Conservation (phyloP, 1,140 invertebrate species). For the Holotrichia oblita region DNA sequence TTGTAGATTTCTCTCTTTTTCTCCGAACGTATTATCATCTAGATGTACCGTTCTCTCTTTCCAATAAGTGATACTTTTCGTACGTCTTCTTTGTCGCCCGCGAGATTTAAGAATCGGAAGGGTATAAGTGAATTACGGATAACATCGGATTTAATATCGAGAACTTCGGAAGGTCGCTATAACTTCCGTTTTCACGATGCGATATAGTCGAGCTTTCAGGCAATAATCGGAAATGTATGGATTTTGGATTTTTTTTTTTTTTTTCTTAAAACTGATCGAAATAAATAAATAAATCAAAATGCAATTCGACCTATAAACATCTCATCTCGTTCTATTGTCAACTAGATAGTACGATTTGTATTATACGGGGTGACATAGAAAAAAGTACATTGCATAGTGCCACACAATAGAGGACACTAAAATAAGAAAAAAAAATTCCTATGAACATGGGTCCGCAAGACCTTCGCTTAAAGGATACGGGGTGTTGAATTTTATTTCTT, state of each 20-base stretch:
- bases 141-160: slow-evolving; percentile 20
- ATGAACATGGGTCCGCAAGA: too few relatives aligned
- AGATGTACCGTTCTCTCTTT: neutral
- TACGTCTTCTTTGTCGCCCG: neutral
- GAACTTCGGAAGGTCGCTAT: neutral
- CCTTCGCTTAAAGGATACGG: too few relatives aligned
- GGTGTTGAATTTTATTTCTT: too few relatives aligned
- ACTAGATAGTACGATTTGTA: too few relatives aligned
- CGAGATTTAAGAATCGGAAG: neutral
- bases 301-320: too few relatives aligned
- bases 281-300: too few relatives aligned
- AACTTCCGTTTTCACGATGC: neutral
- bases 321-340: too few relatives aligned
- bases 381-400: too few relatives aligned
- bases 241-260: neutral
- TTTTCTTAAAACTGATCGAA: too few relatives aligned
- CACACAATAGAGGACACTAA: too few relatives aligned
- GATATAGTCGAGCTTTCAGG: neutral
- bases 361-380: too few relatives aligned
- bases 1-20: neutral
- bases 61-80: neutral
- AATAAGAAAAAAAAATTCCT: too few relatives aligned
- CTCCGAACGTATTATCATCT: neutral
- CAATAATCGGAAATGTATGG: neutral
- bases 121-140: slow-evolving; percentile 11